Conservation (phyloP, 2,113 vertebrate species). For the Lampris megalopsis region DNA sequence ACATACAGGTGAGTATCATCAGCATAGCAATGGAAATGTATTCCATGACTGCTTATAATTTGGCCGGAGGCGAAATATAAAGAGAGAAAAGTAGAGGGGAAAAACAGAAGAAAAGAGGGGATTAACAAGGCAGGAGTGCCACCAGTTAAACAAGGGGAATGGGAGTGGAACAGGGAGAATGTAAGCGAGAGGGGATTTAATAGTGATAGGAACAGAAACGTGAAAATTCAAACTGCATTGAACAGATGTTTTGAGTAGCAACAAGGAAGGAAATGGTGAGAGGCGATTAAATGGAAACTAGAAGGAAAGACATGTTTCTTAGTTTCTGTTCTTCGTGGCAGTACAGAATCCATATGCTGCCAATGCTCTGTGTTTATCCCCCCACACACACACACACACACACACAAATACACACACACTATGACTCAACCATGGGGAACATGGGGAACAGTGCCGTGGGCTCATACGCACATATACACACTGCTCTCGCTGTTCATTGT, state of each 20-base stretch:
- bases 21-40: too few relatives aligned
- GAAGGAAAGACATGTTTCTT: constrained; percentile 5
- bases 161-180: not conserved
- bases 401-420: not conserved
- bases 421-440: constrained; percentile 55
- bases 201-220: not conserved
- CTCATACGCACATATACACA: not conserved
- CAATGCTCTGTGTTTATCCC: constrained; percentile 35
- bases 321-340: not conserved
- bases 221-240: not conserved
- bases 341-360: constrained; percentile 40
- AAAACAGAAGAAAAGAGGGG: not conserved
- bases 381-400: not conserved
- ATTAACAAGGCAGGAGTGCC: constrained; percentile 15
- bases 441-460: constrained; percentile 22
- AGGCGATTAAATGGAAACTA: not conserved
- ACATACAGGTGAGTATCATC: too few relatives aligned
- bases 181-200: not conserved
- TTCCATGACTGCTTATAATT: too few relatives aligned
- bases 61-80: too few relatives aligned
- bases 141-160: constrained; percentile 34
- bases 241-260: not conserved
- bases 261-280: not conserved
- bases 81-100: constrained; percentile 62
- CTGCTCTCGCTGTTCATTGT: constrained; percentile 28